A percentile compares a stretch with the other conserved stretches of the same genome.
phyloP scores from a whole-genome alignment of 2,888 invertebrate species.

The Folsomia manolachei region DNA sequence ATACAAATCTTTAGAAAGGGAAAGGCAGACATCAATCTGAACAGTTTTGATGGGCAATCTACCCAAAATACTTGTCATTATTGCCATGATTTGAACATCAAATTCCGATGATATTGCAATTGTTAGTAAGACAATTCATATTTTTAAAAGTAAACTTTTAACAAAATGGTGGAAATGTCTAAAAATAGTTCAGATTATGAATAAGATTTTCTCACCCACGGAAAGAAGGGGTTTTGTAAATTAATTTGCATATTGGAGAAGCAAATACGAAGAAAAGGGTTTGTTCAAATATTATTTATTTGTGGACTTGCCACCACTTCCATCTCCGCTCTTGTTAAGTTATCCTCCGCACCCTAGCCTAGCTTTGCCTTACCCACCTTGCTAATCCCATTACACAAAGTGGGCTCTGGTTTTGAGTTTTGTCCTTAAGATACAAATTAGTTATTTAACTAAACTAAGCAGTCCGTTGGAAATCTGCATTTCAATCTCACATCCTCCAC shows the following conservation, averaged over 20 bases:
- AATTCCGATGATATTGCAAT: too few relatives aligned
- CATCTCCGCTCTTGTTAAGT: neutral
- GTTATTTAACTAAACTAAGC: neutral
- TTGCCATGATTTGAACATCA: too few relatives aligned
- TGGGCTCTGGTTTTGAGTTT: neutral
- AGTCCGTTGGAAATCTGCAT: neutral
- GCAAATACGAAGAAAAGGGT: neutral
- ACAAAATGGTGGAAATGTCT: too few relatives aligned
- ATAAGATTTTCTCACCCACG: too few relatives aligned
- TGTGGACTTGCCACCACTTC: neutral
- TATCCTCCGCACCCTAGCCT: too few relatives aligned
- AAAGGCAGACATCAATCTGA: neutral
- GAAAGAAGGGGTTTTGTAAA: neutral
- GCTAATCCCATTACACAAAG: too few relatives aligned
- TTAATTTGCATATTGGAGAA: neutral
- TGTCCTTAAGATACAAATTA: neutral
- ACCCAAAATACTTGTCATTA: too few relatives aligned
- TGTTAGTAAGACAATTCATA: too few relatives aligned
- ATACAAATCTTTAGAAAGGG: neutral
- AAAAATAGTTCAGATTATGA: too few relatives aligned
- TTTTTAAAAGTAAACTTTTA: too few relatives aligned
- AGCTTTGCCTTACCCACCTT: too few relatives aligned
- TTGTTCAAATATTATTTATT: slow-evolving; percentile 5
- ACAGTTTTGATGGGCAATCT: neutral
- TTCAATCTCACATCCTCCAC: neutral